Evolutionary conservation across 1,140 invertebrate species (phyloP).

Genomic region (Octopus bimaculoides): DNA sequence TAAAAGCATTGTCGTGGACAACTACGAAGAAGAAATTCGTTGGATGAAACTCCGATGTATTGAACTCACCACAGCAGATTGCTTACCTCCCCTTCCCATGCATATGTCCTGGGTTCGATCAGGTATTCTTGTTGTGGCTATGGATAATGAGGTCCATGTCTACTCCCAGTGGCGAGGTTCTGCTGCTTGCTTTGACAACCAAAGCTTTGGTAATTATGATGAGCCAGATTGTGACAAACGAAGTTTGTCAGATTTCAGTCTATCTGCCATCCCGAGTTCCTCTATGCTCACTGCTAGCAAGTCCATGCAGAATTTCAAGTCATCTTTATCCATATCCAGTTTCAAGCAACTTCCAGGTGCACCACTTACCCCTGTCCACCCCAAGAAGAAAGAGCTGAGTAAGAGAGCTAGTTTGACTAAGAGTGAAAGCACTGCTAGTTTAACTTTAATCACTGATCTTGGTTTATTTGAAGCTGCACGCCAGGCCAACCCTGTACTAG

Average conservation of each 20-base stretch:
- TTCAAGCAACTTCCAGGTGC: conserved; percentile 35
- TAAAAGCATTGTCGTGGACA: conserved; percentile 49
- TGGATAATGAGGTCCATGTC: conserved; percentile 99
- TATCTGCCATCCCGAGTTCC: conserved; percentile 22
- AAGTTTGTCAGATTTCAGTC: conserved; percentile 73
- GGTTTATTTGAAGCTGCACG: conserved; percentile 95
- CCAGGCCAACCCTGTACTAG: conserved; percentile 91
- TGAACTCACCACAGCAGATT: conserved; percentile 89
- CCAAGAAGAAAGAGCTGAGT: conserved; percentile 28
- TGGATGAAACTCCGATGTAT: conserved; percentile 96
- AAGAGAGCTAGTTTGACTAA: conserved; percentile 30
- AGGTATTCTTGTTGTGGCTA: conserved; percentile 95
- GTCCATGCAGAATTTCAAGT: conserved; percentile 32
- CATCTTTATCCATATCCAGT: conserved; percentile 39
- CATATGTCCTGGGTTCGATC: conserved; percentile 98
- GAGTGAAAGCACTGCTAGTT: conserved; percentile 45
- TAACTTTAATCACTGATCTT: conserved; percentile 66
- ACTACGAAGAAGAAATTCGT: conserved; percentile 57
- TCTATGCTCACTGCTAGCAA: conserved; percentile 33
- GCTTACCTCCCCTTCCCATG: conserved; percentile 93
- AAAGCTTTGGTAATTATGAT: conserved; percentile 27
- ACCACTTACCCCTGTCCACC: conserved; percentile 16
- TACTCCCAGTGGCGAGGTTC: conserved; percentile 87
- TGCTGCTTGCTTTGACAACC: conserved; percentile 23
- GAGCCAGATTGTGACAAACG: conserved; percentile 71